Conservation (phyloP, 2,888 invertebrate genomes). For the Sphaerophoria rueppellii region DNA sequence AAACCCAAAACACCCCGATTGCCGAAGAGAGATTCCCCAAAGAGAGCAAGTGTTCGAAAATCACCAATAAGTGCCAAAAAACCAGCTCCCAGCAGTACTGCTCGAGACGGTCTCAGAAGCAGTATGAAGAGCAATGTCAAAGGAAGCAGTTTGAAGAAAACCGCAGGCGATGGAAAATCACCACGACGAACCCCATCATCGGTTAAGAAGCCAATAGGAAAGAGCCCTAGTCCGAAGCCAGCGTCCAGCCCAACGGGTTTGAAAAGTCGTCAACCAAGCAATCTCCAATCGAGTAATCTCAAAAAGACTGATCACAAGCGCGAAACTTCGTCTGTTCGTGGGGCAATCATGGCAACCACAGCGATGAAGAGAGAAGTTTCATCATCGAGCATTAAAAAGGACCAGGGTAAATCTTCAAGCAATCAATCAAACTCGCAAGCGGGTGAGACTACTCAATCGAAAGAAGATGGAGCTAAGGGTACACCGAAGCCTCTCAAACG, state of each 20-base stretch:
- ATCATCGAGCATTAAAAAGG: slow-evolving; percentile 60
- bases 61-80: slow-evolving; percentile 81
- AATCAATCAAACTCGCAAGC: slow-evolving; percentile 23
- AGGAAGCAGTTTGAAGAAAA: slow-evolving; percentile 22
- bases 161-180: not conserved
- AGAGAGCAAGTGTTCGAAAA: slow-evolving; percentile 69
- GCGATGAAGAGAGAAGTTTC: slow-evolving; percentile 63
- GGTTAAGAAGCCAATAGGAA: slow-evolving; percentile 45
- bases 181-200: slow-evolving; percentile 73
- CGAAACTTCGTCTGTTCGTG: slow-evolving; percentile 72
- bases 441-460: slow-evolving; percentile 5
- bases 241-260: slow-evolving; percentile 21
- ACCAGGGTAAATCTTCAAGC: slow-evolving; percentile 20
- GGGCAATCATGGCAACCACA: slow-evolving; percentile 48
- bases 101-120: not conserved
- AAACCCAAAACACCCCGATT: slow-evolving; percentile 59
- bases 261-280: slow-evolving; percentile 72
- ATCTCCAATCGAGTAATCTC: slow-evolving; percentile 69
- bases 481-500: slow-evolving; percentile 74
- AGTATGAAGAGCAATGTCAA: slow-evolving; percentile 20
- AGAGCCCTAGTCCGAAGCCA: slow-evolving; percentile 8
- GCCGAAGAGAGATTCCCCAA: slow-evolving; percentile 57
- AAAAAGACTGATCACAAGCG: slow-evolving; percentile 72
- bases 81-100: slow-evolving; percentile 64
- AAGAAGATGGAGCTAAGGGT: slow-evolving; percentile 59